These are phyloP conservation scores for Operophtera brumata DNA, from an alignment of 2,888 invertebrate species.

Conservation along the genomic window DNA sequence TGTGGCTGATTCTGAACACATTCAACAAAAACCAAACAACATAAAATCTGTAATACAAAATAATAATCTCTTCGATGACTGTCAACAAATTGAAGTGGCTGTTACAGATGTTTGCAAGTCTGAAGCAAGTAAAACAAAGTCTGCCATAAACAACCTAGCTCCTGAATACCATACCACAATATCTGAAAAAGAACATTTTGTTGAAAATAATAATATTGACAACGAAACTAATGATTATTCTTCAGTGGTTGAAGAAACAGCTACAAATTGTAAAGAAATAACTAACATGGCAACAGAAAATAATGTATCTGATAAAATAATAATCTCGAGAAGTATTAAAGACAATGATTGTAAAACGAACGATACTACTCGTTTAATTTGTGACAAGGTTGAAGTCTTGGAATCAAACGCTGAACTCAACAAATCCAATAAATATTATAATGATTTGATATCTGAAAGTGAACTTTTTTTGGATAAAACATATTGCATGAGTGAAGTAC, in stretches of 20 bases:
- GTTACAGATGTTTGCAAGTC: neutral
- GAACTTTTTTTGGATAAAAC: slow-evolving; percentile 10
- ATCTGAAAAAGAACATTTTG: neutral
- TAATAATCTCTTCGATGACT: neutral
- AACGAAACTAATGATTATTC: neutral
- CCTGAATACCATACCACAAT: neutral
- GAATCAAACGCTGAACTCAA: neutral
- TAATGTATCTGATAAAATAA: neutral
- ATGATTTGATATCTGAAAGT: slow-evolving; percentile 13
- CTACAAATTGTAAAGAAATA: neutral
- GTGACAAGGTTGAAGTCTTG: neutral
- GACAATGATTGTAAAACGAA: neutral
- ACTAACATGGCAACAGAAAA: neutral
- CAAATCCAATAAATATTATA: slow-evolving; percentile 15
- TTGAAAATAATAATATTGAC: neutral
- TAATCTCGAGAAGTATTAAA: neutral
- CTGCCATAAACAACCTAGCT: neutral
- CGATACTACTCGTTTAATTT: neutral
- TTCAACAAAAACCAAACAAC: neutral
- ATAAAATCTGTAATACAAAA: slow-evolving; percentile 5
- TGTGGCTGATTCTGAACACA: neutral
- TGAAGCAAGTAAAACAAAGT: neutral
- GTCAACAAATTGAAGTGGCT: neutral
- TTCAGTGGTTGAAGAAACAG: neutral
- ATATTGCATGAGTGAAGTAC: neutral